phyloP scores from a whole-genome alignment of 92 coral and sea anemone species.

The Umimayanthus kanabou region DNA sequence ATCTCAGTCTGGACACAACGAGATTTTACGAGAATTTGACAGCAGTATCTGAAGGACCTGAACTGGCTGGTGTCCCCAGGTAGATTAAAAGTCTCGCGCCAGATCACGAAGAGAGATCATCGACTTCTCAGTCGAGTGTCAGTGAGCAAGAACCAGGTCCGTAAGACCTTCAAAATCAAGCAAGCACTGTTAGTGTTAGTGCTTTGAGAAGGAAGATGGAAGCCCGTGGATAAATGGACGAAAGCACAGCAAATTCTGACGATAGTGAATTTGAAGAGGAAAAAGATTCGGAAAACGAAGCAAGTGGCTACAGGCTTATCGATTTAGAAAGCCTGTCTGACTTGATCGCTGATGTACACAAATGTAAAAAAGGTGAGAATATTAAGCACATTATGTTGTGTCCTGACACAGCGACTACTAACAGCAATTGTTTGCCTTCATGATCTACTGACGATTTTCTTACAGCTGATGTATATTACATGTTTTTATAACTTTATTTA shows the following conservation, averaged over 20 bases:
- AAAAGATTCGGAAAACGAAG: neutral
- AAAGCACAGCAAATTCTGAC: conserved; percentile 7
- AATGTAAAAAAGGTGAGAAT: conserved; percentile 8
- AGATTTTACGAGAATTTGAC: neutral
- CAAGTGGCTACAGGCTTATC: conserved; percentile 12
- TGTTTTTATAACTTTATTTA: too few species aligned
- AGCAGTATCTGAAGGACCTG: too few species aligned
- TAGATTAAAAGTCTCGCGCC: neutral
- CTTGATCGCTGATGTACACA: conserved; percentile 12
- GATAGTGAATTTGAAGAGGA: conserved; percentile 2
- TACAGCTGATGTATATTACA: too few species aligned
- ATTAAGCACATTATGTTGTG: neutral
- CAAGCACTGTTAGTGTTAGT: conserved; percentile 19
- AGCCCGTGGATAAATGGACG: conserved; percentile 9
- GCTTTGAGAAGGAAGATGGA: conserved; percentile 21
- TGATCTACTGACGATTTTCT: too few species aligned
- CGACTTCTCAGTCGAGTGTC: conserved; percentile 2
- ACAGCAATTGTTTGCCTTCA: neutral
- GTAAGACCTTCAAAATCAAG: neutral
- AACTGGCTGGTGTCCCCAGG: conserved; percentile 11
- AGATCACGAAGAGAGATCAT: neutral
- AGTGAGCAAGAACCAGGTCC: neutral
- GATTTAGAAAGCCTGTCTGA: neutral
- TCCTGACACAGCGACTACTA: conserved; percentile 23
- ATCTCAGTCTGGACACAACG: neutral